A percentile compares a stretch with the other conserved stretches of the same genome.
phyloP scores from a whole-genome alignment of 2,113 vertebrate genomes.

The Nothoprocta perdicaria region DNA sequence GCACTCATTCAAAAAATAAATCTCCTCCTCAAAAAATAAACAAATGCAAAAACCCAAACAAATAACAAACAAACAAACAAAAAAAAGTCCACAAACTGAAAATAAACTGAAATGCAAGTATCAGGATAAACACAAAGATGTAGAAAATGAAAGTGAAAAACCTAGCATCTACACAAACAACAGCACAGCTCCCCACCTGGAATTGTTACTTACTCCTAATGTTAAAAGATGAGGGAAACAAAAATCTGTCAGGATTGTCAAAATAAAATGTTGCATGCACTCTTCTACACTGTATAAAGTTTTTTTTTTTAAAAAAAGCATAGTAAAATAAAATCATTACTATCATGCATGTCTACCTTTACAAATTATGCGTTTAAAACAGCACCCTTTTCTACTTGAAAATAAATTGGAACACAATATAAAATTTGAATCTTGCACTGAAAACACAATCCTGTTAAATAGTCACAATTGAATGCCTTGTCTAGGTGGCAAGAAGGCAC shows the following conservation, averaged over 20 bases:
- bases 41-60: neutral
- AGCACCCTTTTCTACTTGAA: neutral
- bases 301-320: neutral
- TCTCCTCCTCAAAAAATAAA: neutral
- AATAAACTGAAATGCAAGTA: neutral
- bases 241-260: neutral
- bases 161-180: neutral
- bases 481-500: neutral
- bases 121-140: neutral
- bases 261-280: neutral
- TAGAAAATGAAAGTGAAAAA: neutral
- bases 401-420: neutral
- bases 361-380: neutral
- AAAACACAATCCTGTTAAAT: neutral
- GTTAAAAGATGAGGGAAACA: neutral
- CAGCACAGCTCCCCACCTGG: neutral
- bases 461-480: neutral
- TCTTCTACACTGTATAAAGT: neutral
- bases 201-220: neutral
- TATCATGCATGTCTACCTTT: neutral
- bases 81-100: neutral
- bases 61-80: neutral
- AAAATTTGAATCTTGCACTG: neutral
- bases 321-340: neutral
- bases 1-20: accelerated